Evolutionary conservation across 2,113 vertebrate species (phyloP), one percentile per base, ranked within the genome.

Genomic region (Dicaeum eximium): DNA sequence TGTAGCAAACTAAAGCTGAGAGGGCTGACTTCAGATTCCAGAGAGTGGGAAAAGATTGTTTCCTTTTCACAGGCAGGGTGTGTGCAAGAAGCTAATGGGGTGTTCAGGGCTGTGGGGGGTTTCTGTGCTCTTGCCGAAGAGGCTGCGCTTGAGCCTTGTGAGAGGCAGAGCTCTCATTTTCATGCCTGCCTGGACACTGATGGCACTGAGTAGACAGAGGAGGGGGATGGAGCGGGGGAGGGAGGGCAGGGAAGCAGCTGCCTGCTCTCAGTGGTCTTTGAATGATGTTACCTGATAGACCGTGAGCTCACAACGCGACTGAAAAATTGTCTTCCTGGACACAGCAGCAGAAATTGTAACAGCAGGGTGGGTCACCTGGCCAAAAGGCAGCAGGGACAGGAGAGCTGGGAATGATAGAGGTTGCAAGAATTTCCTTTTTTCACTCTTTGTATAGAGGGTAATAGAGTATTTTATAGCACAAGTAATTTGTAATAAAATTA

Each of bases 301-400:
- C 0, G 0, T 57, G 78, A 75, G 73, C 53, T 81, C 53, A 15
- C 35, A 71, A 10, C 23, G 38, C 2, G 0, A 18, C 35, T 0
- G 1, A 35, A 48, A 48, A 16, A 14, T 84, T 0, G 0, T 45
- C 23, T 38, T 60, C 47, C 20, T 69, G 35, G 71, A 70, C 35
- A 61, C 61, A 45, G 40, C 61, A 86, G 75, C 28, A 92, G 72
- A 70, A 60, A 87, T 60, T 56, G 2, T 64, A 28, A 35, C 22
- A 85, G 51, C 47, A 90, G 70, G 50, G n/a, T 60, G 67, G 42
- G 51, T 87, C 54, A 54, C 44, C 42, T 71, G 67, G 56, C 42
- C 4, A 11, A 73, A 80, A 87, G n/a, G 35, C 62, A 66, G 45
- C 35, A 64, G 35, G 45, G 30, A 35, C 23, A 38, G 56, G 53